Evolutionary conservation across 1,140 invertebrate species (phyloP).

Genomic region (Bombus fervidus): DNA sequence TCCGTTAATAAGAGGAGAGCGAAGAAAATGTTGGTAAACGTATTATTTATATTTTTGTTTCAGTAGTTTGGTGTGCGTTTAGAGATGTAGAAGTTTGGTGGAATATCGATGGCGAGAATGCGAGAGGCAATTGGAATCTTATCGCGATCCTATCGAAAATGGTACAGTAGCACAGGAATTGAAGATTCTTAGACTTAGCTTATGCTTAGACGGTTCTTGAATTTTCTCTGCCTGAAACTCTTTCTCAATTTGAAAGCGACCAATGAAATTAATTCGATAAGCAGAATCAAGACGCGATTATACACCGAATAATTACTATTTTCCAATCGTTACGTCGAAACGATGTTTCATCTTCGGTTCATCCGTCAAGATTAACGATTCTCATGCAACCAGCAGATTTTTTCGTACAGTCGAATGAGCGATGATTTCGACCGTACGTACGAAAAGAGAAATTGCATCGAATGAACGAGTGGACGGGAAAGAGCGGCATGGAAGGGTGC

Average conservation of each 20-base stretch:
- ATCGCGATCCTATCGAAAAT: not conserved
- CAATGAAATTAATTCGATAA: no score
- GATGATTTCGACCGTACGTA: constrained; percentile 22
- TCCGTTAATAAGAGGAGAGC: not conserved
- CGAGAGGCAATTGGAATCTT: not conserved
- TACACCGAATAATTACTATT: not conserved
- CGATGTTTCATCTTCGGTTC: not conserved
- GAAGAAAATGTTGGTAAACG: not conserved
- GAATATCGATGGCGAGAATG: not conserved
- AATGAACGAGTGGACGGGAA: constrained; percentile 11
- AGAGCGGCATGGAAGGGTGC: not conserved
- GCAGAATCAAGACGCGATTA: no score
- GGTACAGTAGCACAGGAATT: not conserved
- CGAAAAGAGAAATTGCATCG: constrained; percentile 69
- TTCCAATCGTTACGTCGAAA: not conserved
- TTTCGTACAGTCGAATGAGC: constrained; percentile 40
- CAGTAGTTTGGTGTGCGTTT: not conserved
- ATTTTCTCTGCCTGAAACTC: no score
- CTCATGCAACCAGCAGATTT: not conserved
- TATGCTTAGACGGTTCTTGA: not conserved
- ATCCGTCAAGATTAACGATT: not conserved
- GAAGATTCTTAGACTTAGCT: not conserved
- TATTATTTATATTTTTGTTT: not conserved
- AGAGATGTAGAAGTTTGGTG: not conserved
- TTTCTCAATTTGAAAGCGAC: not conserved